A percentile compares a stretch with the other conserved stretches of the same genome.
Evolutionary conservation across 2,797 vertebrate species (phyloP).

Genomic region (Alfaro cultratus): DNA sequence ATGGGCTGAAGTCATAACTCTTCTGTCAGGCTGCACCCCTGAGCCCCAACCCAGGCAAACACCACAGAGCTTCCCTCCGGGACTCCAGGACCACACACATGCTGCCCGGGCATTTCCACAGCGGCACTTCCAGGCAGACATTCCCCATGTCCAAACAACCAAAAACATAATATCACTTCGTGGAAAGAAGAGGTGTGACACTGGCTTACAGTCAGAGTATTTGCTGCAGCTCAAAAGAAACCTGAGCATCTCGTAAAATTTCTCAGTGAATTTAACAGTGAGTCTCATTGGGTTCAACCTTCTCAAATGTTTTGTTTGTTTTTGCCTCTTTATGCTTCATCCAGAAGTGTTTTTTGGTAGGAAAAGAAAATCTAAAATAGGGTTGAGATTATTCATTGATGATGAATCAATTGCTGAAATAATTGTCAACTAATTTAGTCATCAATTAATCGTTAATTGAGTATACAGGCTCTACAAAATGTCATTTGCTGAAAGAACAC

Average conservation of each 20-base stretch:
- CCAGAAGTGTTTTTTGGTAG: background rate
- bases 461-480: too few species aligned
- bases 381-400: too few species aligned
- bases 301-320: background rate
- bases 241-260: background rate
- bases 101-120: constrained; percentile 25
- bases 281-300: background rate
- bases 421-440: too few species aligned
- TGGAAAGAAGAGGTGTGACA: background rate
- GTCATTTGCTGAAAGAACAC: too few species aligned
- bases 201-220: background rate
- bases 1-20: constrained; percentile 79
- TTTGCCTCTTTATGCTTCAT: background rate
- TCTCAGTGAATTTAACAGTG: background rate
- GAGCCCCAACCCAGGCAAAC: constrained; percentile 75
- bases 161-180: background rate
- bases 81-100: constrained; percentile 31
- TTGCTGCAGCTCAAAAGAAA: background rate
- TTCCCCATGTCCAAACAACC: constrained; percentile 2
- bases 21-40: constrained; percentile 77
- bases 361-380: background rate
- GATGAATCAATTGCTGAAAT: too few species aligned
- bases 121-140: constrained; percentile 14
- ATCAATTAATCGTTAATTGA: too few species aligned
- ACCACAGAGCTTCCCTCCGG: constrained; percentile 50